Conservation (phyloP, 2,113 vertebrate genomes). For the Heptranchias perlo region DNA sequence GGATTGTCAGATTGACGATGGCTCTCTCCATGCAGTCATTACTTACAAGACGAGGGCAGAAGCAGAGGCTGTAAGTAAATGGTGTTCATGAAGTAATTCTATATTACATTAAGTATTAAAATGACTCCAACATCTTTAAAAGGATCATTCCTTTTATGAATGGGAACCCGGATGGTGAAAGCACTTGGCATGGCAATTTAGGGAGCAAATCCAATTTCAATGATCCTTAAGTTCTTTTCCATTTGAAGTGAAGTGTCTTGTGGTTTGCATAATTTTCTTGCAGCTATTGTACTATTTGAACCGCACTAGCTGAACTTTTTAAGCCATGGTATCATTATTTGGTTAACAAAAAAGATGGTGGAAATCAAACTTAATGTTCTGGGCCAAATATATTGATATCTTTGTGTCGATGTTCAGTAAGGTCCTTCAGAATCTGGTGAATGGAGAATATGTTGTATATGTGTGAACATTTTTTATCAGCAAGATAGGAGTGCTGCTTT, state of each 20-base stretch:
- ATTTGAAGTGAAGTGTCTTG: neutral
- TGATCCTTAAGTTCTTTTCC: no score
- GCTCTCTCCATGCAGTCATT: conserved; percentile 75
- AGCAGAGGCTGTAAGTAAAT: conserved; percentile 80
- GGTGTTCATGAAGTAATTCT: neutral
- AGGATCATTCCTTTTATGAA: neutral
- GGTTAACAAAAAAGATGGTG: neutral
- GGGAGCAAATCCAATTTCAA: neutral
- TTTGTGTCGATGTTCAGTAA: neutral
- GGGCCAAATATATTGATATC: neutral
- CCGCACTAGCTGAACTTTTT: neutral
- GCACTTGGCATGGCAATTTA: neutral
- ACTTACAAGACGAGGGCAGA: conserved; percentile 84
- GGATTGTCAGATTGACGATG: conserved; percentile 87
- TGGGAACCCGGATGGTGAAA: neutral
- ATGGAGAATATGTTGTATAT: neutral
- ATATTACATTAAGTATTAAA: neutral
- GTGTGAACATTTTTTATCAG: neutral
- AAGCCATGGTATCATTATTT: neutral
- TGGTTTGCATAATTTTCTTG: no score
- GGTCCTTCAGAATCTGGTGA: neutral
- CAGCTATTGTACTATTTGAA: neutral
- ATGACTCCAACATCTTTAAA: neutral
- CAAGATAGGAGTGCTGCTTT: neutral
- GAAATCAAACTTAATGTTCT: neutral